Percentiles rank a stretch among this genome's conserved stretches.
Conservation (phyloP, 2,797 vertebrate species). For the Babyrousa celebensis region DNA sequence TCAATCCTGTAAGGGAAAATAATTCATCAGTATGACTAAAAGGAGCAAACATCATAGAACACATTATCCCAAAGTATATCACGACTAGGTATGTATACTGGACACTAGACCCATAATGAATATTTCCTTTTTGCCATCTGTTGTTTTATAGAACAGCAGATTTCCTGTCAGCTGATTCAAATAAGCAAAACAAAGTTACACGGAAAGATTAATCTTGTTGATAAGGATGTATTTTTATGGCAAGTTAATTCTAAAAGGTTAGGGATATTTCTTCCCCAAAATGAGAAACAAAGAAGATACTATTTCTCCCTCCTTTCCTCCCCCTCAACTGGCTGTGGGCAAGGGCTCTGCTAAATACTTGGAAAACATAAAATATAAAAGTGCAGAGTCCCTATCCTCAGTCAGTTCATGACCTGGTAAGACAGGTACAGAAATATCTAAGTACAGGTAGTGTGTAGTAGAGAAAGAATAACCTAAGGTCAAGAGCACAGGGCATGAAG, state of each 20-base stretch:
- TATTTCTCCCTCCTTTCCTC: not conserved
- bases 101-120: slow-evolving; percentile 19
- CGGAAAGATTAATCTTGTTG: slow-evolving; percentile 77
- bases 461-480: not conserved
- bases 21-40: slow-evolving; percentile 71
- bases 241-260: slow-evolving; percentile 75
- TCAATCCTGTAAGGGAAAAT: slow-evolving; percentile 70
- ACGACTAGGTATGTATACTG: not conserved
- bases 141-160: accelerated
- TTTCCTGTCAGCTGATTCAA: not conserved
- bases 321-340: not conserved
- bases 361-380: not conserved
- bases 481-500: not conserved
- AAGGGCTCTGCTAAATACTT: not conserved
- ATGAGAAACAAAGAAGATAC: not conserved
- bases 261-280: slow-evolving; percentile 45
- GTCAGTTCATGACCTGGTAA: not conserved
- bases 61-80: accelerated
- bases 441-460: not conserved
- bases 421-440: not conserved
- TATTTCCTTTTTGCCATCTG: slow-evolving; percentile 51
- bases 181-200: slow-evolving; percentile 63
- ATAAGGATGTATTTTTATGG: slow-evolving; percentile 49
- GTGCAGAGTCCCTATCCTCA: not conserved
- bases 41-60: slow-evolving; percentile 78